These are phyloP conservation scores for Ptychoptera albimana DNA, from an alignment of 2,888 invertebrate genomes.

Conservation along the genomic window DNA sequence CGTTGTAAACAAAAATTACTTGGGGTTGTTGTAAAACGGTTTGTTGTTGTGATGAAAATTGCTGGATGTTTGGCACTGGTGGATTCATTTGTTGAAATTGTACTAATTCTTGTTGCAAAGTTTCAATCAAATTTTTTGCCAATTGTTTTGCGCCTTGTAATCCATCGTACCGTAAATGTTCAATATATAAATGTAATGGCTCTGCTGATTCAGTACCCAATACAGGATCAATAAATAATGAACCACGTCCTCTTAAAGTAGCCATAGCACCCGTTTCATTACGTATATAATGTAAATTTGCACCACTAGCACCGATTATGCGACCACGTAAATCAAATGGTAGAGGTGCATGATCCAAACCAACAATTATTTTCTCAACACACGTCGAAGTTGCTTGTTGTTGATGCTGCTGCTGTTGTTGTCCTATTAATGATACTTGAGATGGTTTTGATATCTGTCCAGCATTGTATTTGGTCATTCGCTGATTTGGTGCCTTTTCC, in stretches of 20 bases:
- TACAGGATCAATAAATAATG: conserved; percentile 39
- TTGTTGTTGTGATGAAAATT: conserved; percentile 6
- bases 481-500: not conserved
- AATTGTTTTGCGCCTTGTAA: conserved; percentile 42
- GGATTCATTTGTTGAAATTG: conserved; percentile 16
- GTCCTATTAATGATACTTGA: not conserved
- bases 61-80: conserved; percentile 2
- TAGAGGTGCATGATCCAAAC: conserved; percentile 59
- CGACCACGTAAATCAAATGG: conserved; percentile 60
- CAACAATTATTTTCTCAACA: conserved; percentile 57
- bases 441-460: no score
- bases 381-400: conserved; percentile 8
- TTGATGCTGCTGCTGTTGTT: conserved; percentile 1
- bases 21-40: not conserved
- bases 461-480: not conserved
- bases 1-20: not conserved
- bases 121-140: conserved; percentile 63
- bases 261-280: conserved; percentile 61
- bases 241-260: conserved; percentile 52
- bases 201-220: conserved; percentile 46
- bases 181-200: conserved; percentile 58
- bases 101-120: conserved; percentile 43
- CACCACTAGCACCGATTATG: conserved; percentile 52
- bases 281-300: conserved; percentile 59
- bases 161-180: conserved; percentile 53